Base-by-base conservation (phyloP, 2,888 invertebrate species). In the Thelaira solivaga region DNA sequence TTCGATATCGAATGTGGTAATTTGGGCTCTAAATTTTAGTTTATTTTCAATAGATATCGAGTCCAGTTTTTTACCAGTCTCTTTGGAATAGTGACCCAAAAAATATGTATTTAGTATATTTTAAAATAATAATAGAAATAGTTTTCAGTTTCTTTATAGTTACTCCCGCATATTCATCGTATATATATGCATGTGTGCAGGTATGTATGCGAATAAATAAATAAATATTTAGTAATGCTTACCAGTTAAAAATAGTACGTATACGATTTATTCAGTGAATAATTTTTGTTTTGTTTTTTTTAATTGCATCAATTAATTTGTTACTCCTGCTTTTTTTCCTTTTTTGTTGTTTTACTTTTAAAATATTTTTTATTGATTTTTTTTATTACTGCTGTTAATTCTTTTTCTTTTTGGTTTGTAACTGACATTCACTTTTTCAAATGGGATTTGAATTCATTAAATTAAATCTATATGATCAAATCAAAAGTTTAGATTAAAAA, bases 361-460 rank as follows among this genome's bases (percentile, higher is more conserved):
- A 16, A 7, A 0, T 45, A 1, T 18, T 24, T 24, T 24, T 4
- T 18, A 11, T n/a, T 24, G 5, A 7, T 10, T n/a, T 43, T 43
- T 29, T 59, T 43, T n/a, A 7, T 36, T n/a, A n/a, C 13, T 36
- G 36, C 13, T 36, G 34, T 10, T 34, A 4, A 11, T 11, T 16
- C 4, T 39, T 39, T 39, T 22, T 47, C 51, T 64, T 2, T 18
- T 29, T 20, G 6, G 16, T n/a, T 49, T 69, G 43, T 43, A 62
- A 62, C 71, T 62, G 53, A 62, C 61, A 71, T 45, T 71, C 71
- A 53, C 71, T 62, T 53, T 59, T 51, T 6, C 0, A 51, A 51
- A 53, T 53, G 11, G 4, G 0, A 11, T 62, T 43, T 24, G 31
- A 3, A 11, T 24, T 29, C 7, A 22, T 26, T 55, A 29, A 22